phyloP scores from a whole-genome alignment of 2,888 invertebrate genomes.

The Tryphoninae sp. region DNA sequence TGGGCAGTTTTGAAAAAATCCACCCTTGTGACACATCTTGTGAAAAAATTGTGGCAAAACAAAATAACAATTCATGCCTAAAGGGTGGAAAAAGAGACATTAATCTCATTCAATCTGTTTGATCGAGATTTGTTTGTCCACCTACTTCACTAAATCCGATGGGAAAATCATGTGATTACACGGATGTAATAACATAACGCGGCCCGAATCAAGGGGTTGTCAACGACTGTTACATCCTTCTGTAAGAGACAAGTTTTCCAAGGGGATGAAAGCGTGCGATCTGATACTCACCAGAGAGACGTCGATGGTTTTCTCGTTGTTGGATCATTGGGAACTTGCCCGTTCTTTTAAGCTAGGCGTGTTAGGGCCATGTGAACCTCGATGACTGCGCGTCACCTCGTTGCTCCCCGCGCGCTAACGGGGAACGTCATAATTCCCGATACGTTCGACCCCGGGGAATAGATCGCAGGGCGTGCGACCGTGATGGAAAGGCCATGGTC shows the following conservation, averaged over 20 bases:
- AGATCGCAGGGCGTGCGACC: conserved; percentile 64
- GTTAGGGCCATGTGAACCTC: conserved; percentile 67
- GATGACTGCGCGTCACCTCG: conserved; percentile 75
- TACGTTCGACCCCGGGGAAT: conserved; percentile 63
- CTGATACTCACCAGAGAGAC: conserved; percentile 49
- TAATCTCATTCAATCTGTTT: neutral
- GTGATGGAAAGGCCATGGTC: conserved; percentile 28
- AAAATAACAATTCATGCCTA: neutral
- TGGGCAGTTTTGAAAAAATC: no score
- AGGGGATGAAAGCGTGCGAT: conserved; percentile 39
- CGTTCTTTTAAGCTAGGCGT: neutral
- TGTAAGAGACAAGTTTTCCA: conserved; percentile 28
- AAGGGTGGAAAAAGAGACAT: conserved; percentile 15
- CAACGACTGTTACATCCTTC: conserved; percentile 12
- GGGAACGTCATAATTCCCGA: conserved; percentile 65
- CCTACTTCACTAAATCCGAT: conserved; percentile 29
- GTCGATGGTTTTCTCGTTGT: conserved; percentile 59
- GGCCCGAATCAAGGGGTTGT: conserved; percentile 3
- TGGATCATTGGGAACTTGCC: conserved; percentile 25
- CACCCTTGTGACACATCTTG: neutral
- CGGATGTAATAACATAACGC: conserved; percentile 4
- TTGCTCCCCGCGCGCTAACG: conserved; percentile 61
- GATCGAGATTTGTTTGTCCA: conserved; percentile 21
- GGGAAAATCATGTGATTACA: conserved; percentile 46
- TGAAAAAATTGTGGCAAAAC: neutral